These are phyloP conservation scores for Bradypodion ventrale DNA, from an alignment of 2,797 vertebrate genomes.

Conservation along the genomic window DNA sequence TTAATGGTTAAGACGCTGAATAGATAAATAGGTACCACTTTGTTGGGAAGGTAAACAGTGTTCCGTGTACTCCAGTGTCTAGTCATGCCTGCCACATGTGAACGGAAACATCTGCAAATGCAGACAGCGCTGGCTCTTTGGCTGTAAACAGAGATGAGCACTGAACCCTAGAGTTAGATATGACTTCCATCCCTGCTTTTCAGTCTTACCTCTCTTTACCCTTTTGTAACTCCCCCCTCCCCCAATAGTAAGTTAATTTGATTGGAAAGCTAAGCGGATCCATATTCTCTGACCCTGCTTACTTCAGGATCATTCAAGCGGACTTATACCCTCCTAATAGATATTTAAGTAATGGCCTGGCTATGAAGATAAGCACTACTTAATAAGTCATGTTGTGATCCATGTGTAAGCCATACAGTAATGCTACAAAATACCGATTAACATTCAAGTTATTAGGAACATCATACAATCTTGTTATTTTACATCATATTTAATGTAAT, in stretches of 20 bases:
- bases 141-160: too few species aligned
- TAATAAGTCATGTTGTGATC: slow-evolving; percentile 20
- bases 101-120: too few species aligned
- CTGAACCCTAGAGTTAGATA: too few species aligned
- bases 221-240: not conserved
- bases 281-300: not conserved
- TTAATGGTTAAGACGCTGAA: too few species aligned
- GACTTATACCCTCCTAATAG: not conserved
- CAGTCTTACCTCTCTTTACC: not conserved
- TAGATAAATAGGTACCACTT: too few species aligned
- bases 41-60: too few species aligned
- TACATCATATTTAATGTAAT: not conserved
- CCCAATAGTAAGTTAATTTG: not conserved
- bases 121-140: too few species aligned
- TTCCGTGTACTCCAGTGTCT: too few species aligned
- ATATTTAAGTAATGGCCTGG: slow-evolving; percentile 20
- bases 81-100: too few species aligned
- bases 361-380: slow-evolving; percentile 11
- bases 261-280: not conserved
- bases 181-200: not conserved
- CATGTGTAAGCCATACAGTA: slow-evolving; percentile 3
- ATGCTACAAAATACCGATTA: not conserved
- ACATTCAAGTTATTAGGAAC: slow-evolving; percentile 18
- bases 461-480: slow-evolving; percentile 9
- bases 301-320: not conserved